Percentiles rank a stretch among this genome's conserved stretches.
Evolutionary conservation across 2,113 vertebrate species (phyloP).

Genomic region (Atlantisia rogersi): DNA sequence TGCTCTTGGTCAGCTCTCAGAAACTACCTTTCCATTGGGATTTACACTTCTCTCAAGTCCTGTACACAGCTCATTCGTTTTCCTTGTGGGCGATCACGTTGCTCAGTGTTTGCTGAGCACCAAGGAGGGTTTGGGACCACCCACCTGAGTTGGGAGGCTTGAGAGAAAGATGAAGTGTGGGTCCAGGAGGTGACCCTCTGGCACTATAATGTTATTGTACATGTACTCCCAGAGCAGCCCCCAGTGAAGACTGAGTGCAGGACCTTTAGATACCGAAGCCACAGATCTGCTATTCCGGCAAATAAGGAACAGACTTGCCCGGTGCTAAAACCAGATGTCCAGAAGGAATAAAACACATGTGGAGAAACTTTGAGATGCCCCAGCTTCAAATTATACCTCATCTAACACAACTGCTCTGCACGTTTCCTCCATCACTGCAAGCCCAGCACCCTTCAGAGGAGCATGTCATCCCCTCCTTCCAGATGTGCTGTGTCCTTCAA

Average conservation of each 20-base stretch:
- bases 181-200: neutral
- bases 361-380: neutral
- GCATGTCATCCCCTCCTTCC: neutral
- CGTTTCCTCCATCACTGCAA: neutral
- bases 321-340: neutral
- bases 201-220: neutral
- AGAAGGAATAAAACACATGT: neutral
- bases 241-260: neutral
- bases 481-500: neutral
- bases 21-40: neutral
- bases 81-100: neutral
- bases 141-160: neutral
- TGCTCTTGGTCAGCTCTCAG: neutral
- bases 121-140: neutral
- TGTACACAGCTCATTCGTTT: fast-evolving
- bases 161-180: neutral
- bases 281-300: neutral
- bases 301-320: neutral
- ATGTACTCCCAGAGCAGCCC: neutral
- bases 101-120: neutral
- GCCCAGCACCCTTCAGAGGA: neutral
- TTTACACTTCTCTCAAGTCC: neutral
- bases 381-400: neutral
- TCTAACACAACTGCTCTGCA: neutral
- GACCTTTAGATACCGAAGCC: neutral